These are phyloP conservation scores for Melieria omissa DNA, from an alignment of 2,888 invertebrate species.

Conservation along the genomic window DNA sequence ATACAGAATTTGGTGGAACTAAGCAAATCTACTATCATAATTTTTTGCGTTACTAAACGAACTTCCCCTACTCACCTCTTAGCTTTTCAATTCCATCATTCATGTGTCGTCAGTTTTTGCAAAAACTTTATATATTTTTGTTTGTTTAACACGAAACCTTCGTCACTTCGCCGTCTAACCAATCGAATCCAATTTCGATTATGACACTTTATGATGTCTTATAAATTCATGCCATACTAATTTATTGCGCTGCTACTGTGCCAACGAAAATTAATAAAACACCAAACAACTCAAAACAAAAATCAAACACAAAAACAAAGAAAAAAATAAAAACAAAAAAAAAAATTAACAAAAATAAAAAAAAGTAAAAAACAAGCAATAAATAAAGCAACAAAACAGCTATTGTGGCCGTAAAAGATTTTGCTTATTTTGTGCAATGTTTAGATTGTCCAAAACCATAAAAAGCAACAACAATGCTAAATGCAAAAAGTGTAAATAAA, in stretches of 20 bases:
- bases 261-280: slow-evolving; percentile 49
- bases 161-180: too few species aligned
- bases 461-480: not conserved
- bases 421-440: too few species aligned
- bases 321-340: slow-evolving; percentile 12
- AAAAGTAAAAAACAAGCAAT: not conserved
- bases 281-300: slow-evolving; percentile 30
- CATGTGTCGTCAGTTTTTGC: too few species aligned
- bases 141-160: too few species aligned
- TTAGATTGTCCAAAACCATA: not conserved
- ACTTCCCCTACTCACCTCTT: too few species aligned
- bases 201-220: slow-evolving; percentile 54
- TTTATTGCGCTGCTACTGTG: slow-evolving; percentile 60
- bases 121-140: too few species aligned
- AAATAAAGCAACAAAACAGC: not conserved
- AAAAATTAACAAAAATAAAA: not conserved
- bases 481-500: not conserved
- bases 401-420: too few species aligned
- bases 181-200: too few species aligned
- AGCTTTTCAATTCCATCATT: too few species aligned
- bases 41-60: too few species aligned
- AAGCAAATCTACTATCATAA: too few species aligned
- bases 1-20: too few species aligned
- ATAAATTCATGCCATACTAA: slow-evolving; percentile 64
- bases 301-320: slow-evolving; percentile 15